phyloP scores from a whole-genome alignment of 2,113 vertebrate species.

The Cettia cetti region DNA sequence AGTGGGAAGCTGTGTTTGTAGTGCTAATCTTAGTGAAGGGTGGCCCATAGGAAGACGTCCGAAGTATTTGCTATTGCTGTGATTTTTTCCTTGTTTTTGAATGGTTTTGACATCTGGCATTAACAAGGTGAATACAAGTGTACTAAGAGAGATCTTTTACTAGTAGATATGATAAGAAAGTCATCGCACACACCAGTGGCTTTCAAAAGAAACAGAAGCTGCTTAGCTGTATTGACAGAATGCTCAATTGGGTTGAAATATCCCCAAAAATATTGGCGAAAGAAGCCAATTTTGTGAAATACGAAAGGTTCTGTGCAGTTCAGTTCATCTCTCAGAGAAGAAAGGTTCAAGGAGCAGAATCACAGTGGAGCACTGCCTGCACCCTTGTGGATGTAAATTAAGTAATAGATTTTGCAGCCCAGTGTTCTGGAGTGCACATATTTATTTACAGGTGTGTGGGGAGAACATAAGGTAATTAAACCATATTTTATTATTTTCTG shows the following conservation, averaged over 20 bases:
- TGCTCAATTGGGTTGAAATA: slow-evolving; percentile 48
- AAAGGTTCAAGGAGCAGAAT: neutral
- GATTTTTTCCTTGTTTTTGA: slow-evolving; percentile 39
- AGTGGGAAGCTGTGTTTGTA: slow-evolving; percentile 5
- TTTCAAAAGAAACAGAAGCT: slow-evolving; percentile 66
- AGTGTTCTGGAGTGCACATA: neutral
- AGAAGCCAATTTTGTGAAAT: slow-evolving; percentile 52
- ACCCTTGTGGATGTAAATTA: neutral
- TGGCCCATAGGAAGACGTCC: neutral
- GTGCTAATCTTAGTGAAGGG: slow-evolving; percentile 54
- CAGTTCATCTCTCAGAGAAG: neutral
- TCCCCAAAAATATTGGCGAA: slow-evolving; percentile 64
- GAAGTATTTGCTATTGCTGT: slow-evolving; percentile 27
- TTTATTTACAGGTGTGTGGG: neutral
- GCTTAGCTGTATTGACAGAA: slow-evolving; percentile 54
- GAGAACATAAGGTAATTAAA: neutral
- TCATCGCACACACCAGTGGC: slow-evolving; percentile 41
- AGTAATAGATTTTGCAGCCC: neutral
- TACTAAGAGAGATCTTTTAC: slow-evolving; percentile 46
- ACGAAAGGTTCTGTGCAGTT: slow-evolving; percentile 53
- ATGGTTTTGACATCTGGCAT: slow-evolving; percentile 46
- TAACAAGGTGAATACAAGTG: slow-evolving; percentile 14
- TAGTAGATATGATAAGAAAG: slow-evolving; percentile 47
- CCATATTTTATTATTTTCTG: neutral
- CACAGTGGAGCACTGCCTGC: neutral